These are phyloP conservation scores for Scelioninae gen. 1 DNA, from an alignment of 2,888 invertebrate species.

Conservation along the genomic window DNA sequence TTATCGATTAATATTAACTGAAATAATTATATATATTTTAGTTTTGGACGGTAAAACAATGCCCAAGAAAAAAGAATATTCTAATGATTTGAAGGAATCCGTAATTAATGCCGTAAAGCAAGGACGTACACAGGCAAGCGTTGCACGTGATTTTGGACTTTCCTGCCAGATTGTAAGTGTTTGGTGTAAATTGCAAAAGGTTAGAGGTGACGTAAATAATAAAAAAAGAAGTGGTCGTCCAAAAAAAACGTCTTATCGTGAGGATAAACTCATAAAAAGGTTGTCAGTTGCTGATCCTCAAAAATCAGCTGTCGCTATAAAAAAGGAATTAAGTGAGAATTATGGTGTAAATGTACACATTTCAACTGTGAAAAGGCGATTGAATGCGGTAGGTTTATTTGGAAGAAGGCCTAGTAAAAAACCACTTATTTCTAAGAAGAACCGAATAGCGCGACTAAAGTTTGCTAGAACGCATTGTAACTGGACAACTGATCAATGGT, in stretches of 20 bases:
- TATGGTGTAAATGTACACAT: conserved; percentile 11
- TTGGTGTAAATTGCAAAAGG: too few relatives aligned
- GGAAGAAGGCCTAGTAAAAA: conserved; percentile 11
- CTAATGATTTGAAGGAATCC: too few relatives aligned
- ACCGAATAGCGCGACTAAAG: conserved; percentile 5
- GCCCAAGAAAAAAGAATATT: too few relatives aligned
- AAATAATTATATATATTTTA: too few relatives aligned
- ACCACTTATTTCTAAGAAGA: conserved; percentile 17
- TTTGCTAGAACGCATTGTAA: conserved; percentile 9
- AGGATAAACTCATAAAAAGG: conserved; percentile 18
- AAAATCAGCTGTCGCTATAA: conserved; percentile 10
- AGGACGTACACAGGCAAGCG: too few relatives aligned
- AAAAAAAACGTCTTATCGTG: conserved; percentile 9
- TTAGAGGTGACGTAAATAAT: conserved; percentile 8
- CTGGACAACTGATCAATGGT: too few relatives aligned
- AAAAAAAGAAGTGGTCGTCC: conserved; percentile 21
- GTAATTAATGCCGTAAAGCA: too few relatives aligned
- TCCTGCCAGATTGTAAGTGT: conserved; percentile 2
- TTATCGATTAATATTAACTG: too few relatives aligned
- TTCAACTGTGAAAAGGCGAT: conserved; percentile 1
- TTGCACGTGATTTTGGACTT: conserved; percentile 18
- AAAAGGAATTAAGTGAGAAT: neutral
- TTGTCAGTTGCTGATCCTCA: conserved; percentile 15
- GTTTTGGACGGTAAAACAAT: too few relatives aligned
- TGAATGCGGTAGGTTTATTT: conserved; percentile 6